These are phyloP conservation scores for Vanessa tameamea DNA, from an alignment of 1,140 invertebrate genomes.

Conservation along the genomic window DNA sequence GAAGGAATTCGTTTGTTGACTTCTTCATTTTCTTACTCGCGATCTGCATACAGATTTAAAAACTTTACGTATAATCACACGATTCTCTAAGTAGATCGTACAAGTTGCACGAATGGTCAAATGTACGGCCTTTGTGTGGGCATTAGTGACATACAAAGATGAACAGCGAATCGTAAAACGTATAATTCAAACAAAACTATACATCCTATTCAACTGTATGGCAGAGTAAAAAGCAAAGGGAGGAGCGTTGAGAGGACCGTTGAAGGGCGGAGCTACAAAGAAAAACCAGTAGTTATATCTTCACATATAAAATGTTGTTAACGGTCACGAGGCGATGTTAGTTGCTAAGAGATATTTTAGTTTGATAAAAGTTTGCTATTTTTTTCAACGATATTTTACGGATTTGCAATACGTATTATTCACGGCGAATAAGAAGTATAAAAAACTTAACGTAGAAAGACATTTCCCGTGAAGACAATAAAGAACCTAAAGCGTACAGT, in stretches of 20 bases:
- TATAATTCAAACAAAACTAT: constrained; percentile 57
- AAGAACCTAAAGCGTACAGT: constrained; percentile 72
- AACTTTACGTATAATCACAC: background rate
- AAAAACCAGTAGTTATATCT: constrained; percentile 65
- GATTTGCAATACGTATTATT: background rate
- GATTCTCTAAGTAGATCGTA: background rate
- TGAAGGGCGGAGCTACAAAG: constrained; percentile 68
- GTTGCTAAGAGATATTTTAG: constrained; percentile 54
- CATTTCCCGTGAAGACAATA: constrained; percentile 68
- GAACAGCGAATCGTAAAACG: constrained; percentile 56
- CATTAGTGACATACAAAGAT: constrained; percentile 26
- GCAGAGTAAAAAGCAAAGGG: constrained; percentile 65
- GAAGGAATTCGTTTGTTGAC: constrained; percentile 51
- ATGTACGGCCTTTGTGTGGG: background rate
- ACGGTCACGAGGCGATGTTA: constrained; percentile 56
- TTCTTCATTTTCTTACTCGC: constrained; percentile 51
- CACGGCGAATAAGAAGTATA: constrained; percentile 38
- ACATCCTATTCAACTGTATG: constrained; percentile 62
- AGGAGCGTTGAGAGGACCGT: constrained; percentile 66
- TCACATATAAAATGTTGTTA: constrained; percentile 44
- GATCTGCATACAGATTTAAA: constrained; percentile 48
- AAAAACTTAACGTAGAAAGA: constrained; percentile 62
- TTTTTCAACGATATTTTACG: background rate
- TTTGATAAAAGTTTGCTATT: constrained; percentile 4
- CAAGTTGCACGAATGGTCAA: background rate